Evolutionary conservation across 1,140 invertebrate species (phyloP).

Genomic region (Whitmania pigra): DNA sequence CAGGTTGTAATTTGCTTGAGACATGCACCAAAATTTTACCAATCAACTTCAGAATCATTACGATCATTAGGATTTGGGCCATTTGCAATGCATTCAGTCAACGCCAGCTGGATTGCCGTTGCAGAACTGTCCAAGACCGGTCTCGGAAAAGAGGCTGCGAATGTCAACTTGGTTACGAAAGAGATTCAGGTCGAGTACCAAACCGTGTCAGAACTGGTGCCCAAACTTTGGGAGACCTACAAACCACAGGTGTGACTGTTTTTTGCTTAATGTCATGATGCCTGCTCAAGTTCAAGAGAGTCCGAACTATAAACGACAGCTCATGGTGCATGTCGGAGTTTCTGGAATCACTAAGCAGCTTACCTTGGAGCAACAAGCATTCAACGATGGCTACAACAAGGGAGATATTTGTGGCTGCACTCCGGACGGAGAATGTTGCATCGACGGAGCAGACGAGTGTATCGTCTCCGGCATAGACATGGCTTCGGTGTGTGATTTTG

Average conservation of each 20-base stretch:
- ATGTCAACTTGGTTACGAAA: slow-evolving; percentile 29
- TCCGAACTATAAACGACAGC: slow-evolving; percentile 30
- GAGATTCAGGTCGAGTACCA: slow-evolving; percentile 38
- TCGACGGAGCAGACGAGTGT: slow-evolving; percentile 33
- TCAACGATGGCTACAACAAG: slow-evolving; percentile 42
- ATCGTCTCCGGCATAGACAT: slow-evolving; percentile 40
- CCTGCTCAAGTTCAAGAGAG: not conserved
- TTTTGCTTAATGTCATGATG: not conserved
- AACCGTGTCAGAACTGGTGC: slow-evolving; percentile 32
- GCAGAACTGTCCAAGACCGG: slow-evolving; percentile 46
- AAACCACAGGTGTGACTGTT: slow-evolving; percentile 32
- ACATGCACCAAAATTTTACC: too few relatives aligned
- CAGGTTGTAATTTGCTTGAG: too few relatives aligned
- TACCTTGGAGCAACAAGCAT: slow-evolving; percentile 43
- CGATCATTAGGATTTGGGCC: slow-evolving; percentile 60
- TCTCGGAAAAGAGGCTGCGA: slow-evolving; percentile 35
- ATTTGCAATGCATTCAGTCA: slow-evolving; percentile 53
- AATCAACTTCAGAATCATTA: not conserved
- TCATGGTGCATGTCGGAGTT: slow-evolving; percentile 46
- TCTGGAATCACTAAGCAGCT: slow-evolving; percentile 43
- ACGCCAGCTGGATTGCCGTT: slow-evolving; percentile 65
- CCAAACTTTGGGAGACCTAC: slow-evolving; percentile 34
- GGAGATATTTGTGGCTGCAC: slow-evolving; percentile 35
- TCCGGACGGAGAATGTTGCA: slow-evolving; percentile 34
- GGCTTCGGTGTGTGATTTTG: slow-evolving; percentile 36